Conservation (phyloP, 2,888 invertebrate genomes). For the Drosophila subquinaria region DNA sequence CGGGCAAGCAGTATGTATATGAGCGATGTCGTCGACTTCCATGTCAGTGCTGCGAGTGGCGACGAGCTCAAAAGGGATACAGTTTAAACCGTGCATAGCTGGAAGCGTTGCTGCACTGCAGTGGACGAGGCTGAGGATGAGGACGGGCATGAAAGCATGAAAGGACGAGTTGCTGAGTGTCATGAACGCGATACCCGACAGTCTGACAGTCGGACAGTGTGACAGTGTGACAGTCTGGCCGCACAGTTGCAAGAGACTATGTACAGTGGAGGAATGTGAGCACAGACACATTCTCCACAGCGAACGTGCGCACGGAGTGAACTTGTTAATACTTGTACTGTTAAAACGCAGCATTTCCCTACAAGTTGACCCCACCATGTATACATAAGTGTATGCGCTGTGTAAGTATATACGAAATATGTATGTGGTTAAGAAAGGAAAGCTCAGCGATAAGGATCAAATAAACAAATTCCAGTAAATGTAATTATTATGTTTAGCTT, state of each 20-base stretch:
- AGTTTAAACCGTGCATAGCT: constrained; percentile 72
- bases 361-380: constrained; percentile 64
- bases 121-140: constrained; percentile 14
- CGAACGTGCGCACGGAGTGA: constrained; percentile 62
- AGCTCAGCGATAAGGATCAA: constrained; percentile 46
- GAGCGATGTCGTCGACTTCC: constrained; percentile 63
- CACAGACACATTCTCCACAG: constrained; percentile 47
- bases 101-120: constrained; percentile 51
- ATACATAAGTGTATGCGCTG: constrained; percentile 1
- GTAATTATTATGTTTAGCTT: constrained; percentile 43
- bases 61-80: constrained; percentile 72
- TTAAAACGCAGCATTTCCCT: constrained; percentile 75
- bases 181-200: constrained; percentile 40
- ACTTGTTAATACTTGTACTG: constrained; percentile 69
- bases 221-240: constrained; percentile 44
- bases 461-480: constrained; percentile 55
- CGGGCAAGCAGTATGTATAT: constrained; percentile 50
- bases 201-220: constrained; percentile 12
- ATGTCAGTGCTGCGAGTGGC: constrained; percentile 16
- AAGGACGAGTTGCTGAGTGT: constrained; percentile 66
- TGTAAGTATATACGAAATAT: constrained; percentile 12
- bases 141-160: constrained; percentile 12
- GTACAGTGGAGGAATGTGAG: constrained; percentile 70
- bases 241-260: constrained; percentile 48
- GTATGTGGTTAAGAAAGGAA: constrained; percentile 17